These are phyloP conservation scores for Aelia acuminata DNA, from an alignment of 2,888 invertebrate genomes.

Conservation along the genomic window DNA sequence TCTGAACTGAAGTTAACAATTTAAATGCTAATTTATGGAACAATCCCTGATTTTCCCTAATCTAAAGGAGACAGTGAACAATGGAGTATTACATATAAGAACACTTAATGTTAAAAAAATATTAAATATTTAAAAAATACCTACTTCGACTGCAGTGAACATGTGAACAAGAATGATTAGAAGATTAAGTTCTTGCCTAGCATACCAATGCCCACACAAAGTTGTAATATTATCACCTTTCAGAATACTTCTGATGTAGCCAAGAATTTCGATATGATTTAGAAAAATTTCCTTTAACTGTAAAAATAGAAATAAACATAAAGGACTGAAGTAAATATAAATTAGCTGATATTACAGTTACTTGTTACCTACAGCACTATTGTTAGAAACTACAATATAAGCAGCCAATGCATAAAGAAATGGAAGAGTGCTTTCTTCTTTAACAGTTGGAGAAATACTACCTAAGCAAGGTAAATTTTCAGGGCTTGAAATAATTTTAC, in stretches of 20 bases:
- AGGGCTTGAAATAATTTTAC: slow-evolving; percentile 62
- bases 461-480: slow-evolving; percentile 65
- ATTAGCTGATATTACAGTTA: not conserved
- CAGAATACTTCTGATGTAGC: slow-evolving; percentile 63
- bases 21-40: slow-evolving; percentile 63
- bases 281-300: slow-evolving; percentile 64
- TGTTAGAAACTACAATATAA: slow-evolving; percentile 67
- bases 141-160: slow-evolving; percentile 64
- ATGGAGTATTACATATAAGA: not conserved
- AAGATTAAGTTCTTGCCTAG: slow-evolving; percentile 65
- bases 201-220: slow-evolving; percentile 65
- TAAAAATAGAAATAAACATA: slow-evolving; percentile 47
- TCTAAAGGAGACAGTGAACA: slow-evolving; percentile 52
- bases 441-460: slow-evolving; percentile 63
- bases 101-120: not conserved
- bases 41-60: slow-evolving; percentile 57
- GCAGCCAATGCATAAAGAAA: slow-evolving; percentile 65
- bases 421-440: slow-evolving; percentile 62
- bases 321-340: not conserved
- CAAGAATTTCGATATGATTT: slow-evolving; percentile 61
- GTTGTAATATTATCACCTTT: slow-evolving; percentile 59
- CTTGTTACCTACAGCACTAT: slow-evolving; percentile 66
- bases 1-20: slow-evolving; percentile 63
- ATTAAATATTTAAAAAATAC: not conserved
- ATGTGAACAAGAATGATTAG: slow-evolving; percentile 64